These are phyloP conservation scores for Bursaphelenchus okinawaensis DNA, from an alignment of 2,888 invertebrate genomes.

Conservation along the genomic window DNA sequence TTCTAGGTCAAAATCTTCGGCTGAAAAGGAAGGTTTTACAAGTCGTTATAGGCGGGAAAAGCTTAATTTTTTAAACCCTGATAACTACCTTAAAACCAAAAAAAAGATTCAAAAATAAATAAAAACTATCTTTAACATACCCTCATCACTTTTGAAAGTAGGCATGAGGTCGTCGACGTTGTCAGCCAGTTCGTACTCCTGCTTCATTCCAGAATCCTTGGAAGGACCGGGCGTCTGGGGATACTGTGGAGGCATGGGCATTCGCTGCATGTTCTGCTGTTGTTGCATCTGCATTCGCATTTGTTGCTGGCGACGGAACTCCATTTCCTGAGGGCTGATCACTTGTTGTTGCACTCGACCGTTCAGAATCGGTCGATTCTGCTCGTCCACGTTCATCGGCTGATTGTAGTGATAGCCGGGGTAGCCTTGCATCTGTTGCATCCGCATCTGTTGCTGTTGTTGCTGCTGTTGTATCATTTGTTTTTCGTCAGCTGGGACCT, in stretches of 20 bases:
- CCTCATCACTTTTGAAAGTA: slow-evolving; percentile 3
- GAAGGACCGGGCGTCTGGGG: slow-evolving; percentile 3
- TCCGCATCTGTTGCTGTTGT: slow-evolving; percentile 10
- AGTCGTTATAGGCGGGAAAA: too few relatives aligned
- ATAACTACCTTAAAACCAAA: too few relatives aligned
- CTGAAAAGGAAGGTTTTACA: background rate
- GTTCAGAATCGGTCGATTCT: background rate
- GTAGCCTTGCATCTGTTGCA: background rate
- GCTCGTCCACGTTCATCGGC: background rate
- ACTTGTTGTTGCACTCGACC: background rate
- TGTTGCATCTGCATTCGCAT: slow-evolving; percentile 11
- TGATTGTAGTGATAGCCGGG: background rate
- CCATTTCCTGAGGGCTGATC: background rate
- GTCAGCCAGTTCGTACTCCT: slow-evolving; percentile 2
- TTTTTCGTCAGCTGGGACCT: slow-evolving; percentile 7
- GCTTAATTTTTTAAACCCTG: too few relatives aligned
- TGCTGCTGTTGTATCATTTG: slow-evolving; percentile 9
- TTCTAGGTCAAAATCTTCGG: slow-evolving; percentile 24
- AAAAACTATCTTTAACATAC: background rate
- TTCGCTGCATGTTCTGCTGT: slow-evolving; percentile 8
- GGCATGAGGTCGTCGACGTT: slow-evolving; percentile 10
- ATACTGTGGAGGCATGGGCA: slow-evolving; percentile 4
- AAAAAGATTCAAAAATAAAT: background rate
- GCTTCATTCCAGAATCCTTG: background rate
- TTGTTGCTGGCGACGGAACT: slow-evolving; percentile 12